Conservation (phyloP, 1,140 invertebrate genomes). For the Paralvinella palmiformis region DNA sequence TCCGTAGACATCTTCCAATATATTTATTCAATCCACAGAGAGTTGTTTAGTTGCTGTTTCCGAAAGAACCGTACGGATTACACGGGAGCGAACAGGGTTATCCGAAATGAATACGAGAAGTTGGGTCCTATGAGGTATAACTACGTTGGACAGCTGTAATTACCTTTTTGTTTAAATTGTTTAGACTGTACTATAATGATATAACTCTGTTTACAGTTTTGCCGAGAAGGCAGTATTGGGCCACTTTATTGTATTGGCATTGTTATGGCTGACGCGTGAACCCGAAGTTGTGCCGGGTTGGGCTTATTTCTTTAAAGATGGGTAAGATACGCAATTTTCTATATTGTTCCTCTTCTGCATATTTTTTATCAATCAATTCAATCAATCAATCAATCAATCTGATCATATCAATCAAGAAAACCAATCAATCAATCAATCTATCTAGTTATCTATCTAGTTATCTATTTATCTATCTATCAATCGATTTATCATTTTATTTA, state of each 20-base stretch:
- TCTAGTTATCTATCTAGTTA: background rate
- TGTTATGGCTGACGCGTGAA: constrained; percentile 82
- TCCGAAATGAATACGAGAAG: constrained; percentile 17
- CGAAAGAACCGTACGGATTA: too few species aligned
- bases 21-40: too few species aligned
- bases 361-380: background rate
- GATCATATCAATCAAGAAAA: background rate
- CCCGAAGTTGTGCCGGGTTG: constrained; percentile 78
- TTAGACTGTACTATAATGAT: background rate
- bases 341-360: background rate
- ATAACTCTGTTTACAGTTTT: constrained; percentile 43
- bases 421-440: background rate
- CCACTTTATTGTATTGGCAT: constrained; percentile 70
- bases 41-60: too few species aligned
- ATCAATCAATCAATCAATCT: background rate
- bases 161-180: constrained; percentile 28
- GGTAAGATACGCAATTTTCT: background rate
- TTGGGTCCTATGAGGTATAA: constrained; percentile 18
- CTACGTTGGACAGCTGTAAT: background rate
- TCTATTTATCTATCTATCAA: background rate
- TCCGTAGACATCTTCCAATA: too few species aligned
- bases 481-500: background rate
- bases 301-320: constrained; percentile 26
- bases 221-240: constrained; percentile 70
- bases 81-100: constrained; percentile 9